phyloP scores from a whole-genome alignment of 1,140 invertebrate species.

The Cydia pomonella region DNA sequence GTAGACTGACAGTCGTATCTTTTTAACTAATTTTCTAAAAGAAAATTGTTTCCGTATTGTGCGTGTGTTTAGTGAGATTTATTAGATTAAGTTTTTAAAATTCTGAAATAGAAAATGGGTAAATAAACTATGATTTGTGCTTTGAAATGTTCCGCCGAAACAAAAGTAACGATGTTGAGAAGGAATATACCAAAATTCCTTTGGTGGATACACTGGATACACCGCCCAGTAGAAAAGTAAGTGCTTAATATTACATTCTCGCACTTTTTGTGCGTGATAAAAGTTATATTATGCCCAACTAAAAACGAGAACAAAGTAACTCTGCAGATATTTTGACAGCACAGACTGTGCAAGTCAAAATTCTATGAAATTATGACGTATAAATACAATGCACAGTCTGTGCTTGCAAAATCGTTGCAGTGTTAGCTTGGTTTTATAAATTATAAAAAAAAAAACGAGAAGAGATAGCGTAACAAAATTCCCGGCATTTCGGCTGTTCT shows the following conservation, averaged over 20 bases:
- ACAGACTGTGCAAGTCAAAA: too few species aligned
- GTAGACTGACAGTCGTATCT: neutral
- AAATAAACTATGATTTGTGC: slow-evolving; percentile 2
- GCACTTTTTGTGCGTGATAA: neutral
- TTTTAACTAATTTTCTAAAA: neutral
- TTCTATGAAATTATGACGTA: too few species aligned
- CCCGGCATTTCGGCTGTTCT: too few species aligned
- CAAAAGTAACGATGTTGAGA: slow-evolving; percentile 48
- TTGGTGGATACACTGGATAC: slow-evolving; percentile 49
- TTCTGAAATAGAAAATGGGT: neutral
- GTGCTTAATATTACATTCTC: slow-evolving; percentile 28
- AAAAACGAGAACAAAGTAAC: too few species aligned
- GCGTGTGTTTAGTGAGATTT: too few species aligned
- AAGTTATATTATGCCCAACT: slow-evolving; percentile 28
- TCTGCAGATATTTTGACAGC: too few species aligned
- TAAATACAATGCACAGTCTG: too few species aligned
- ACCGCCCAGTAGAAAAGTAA: slow-evolving; percentile 37
- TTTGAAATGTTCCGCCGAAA: slow-evolving; percentile 64
- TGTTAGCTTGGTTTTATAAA: too few species aligned
- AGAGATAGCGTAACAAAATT: too few species aligned
- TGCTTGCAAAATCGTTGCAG: too few species aligned
- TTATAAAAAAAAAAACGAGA: too few species aligned
- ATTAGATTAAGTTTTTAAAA: neutral
- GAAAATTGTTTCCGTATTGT: too few species aligned
- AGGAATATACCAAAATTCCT: slow-evolving; percentile 55